A percentile compares a stretch with the other conserved stretches of the same genome.
Conservation (phyloP, 2,113 vertebrate species). For the Dunckerocampus dactyliophorus region DNA sequence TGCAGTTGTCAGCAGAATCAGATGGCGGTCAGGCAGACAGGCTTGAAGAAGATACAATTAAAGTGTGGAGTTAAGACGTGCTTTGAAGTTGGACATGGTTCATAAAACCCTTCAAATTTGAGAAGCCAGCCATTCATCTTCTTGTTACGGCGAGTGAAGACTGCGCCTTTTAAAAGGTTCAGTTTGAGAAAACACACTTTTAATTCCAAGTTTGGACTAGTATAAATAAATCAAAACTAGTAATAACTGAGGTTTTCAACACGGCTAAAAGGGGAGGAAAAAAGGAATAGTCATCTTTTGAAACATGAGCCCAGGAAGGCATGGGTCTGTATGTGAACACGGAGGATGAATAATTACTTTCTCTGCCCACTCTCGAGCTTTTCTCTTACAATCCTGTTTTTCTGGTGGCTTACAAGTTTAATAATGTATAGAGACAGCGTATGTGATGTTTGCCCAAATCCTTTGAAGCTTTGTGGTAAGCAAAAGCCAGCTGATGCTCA, state of each 20-base stretch:
- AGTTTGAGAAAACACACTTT: slow-evolving; percentile 73
- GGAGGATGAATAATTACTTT: slow-evolving; percentile 66
- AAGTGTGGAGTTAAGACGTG: slow-evolving; percentile 79
- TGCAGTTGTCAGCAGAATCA: slow-evolving; percentile 82
- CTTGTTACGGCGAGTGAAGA: slow-evolving; percentile 73
- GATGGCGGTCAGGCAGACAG: slow-evolving; percentile 73
- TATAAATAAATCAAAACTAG: slow-evolving; percentile 47
- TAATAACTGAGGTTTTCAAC: slow-evolving; percentile 29
- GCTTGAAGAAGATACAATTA: slow-evolving; percentile 81
- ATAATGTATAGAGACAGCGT: slow-evolving; percentile 70
- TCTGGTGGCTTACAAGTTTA: slow-evolving; percentile 73
- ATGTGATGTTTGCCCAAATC: slow-evolving; percentile 63
- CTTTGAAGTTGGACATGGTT: slow-evolving; percentile 83
- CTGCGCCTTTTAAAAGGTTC: slow-evolving; percentile 63
- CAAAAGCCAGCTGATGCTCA: slow-evolving; percentile 55
- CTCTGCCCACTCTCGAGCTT: slow-evolving; percentile 43
- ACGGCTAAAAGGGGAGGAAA: neutral
- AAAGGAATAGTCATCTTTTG: slow-evolving; percentile 36
- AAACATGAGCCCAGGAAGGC: slow-evolving; percentile 28
- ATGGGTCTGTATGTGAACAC: slow-evolving; percentile 29
- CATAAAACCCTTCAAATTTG: slow-evolving; percentile 71
- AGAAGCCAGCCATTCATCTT: slow-evolving; percentile 67
- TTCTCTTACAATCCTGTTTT: slow-evolving; percentile 69
- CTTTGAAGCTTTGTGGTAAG: slow-evolving; percentile 49
- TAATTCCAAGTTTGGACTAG: slow-evolving; percentile 61